Evolutionary conservation across 2,888 invertebrate genomes (phyloP).

Genomic region (Chrysolina oricalcia): DNA sequence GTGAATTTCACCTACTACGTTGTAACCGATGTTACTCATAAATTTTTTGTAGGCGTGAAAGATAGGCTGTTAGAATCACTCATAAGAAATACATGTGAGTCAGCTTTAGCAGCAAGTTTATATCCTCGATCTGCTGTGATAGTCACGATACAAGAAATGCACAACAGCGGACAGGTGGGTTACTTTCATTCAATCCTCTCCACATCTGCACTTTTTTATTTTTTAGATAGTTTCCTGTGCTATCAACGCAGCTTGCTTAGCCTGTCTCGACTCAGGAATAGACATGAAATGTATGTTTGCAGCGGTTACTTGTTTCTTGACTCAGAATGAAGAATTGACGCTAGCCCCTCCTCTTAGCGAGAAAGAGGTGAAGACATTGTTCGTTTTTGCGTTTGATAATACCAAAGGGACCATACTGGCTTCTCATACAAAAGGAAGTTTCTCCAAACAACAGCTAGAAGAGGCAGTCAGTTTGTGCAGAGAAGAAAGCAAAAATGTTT

Average conservation of each 20-base stretch:
- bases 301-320: conserved; percentile 84
- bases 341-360: conserved; percentile 67
- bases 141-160: conserved; percentile 89
- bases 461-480: conserved; percentile 80
- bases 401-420: conserved; percentile 75
- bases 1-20: conserved; percentile 59
- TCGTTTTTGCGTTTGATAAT: conserved; percentile 86
- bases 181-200: neutral
- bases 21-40: conserved; percentile 11
- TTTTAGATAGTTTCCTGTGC: conserved; percentile 83
- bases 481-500: conserved; percentile 79
- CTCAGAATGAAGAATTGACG: conserved; percentile 74
- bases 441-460: conserved; percentile 79
- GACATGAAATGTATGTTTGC: conserved; percentile 88
- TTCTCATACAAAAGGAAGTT: conserved; percentile 82
- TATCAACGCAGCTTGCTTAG: conserved; percentile 88
- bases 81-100: conserved; percentile 85
- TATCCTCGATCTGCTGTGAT: conserved; percentile 88
- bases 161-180: conserved; percentile 85
- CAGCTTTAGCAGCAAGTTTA: conserved; percentile 79
- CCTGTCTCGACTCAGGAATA: conserved; percentile 88
- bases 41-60: conserved; percentile 72
- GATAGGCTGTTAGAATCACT: conserved; percentile 85
- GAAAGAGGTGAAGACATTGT: conserved; percentile 75
- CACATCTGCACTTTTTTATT: conserved; percentile 32